Conservation (phyloP, 37 sponge, comb jelly and placozoan genomes). For the Diacarnus erythraeanus region DNA sequence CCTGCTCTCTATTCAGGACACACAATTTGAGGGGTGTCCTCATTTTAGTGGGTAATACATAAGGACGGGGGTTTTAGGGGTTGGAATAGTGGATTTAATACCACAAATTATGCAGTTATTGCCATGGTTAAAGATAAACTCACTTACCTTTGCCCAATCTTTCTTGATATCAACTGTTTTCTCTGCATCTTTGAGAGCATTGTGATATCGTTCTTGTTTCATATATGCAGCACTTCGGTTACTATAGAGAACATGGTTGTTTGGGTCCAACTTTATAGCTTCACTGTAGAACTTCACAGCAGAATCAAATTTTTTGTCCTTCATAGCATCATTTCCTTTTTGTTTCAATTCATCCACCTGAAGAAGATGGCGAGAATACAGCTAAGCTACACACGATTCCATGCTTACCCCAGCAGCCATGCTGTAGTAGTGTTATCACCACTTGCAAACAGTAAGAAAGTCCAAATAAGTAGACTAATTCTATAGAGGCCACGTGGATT, state of each 20-base stretch:
- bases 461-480: neutral
- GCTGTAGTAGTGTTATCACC: too few relatives aligned
- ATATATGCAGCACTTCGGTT: constrained; percentile 78
- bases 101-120: too few relatives aligned
- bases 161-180: constrained; percentile 54
- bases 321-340: constrained; percentile 65
- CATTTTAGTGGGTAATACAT: too few relatives aligned
- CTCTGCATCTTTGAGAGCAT: constrained; percentile 66
- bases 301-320: constrained; percentile 26
- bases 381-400: neutral
- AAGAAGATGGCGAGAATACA: neutral
- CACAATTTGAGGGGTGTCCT: too few relatives aligned
- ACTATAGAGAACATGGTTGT: constrained; percentile 78
- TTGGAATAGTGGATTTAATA: too few relatives aligned
- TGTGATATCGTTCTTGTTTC: constrained; percentile 37
- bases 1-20: too few relatives aligned
- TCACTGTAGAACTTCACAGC: constrained; percentile 67
- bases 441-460: neutral
- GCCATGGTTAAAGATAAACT: neutral
- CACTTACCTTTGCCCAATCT: constrained; percentile 70
- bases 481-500: neutral
- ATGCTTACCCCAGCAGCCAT: neutral
- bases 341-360: constrained; percentile 59
- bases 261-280: constrained; percentile 53
- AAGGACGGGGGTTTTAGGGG: too few relatives aligned